These are phyloP conservation scores for Caradrina clavipalpis DNA, from an alignment of 2,888 invertebrate genomes.

Conservation along the genomic window DNA sequence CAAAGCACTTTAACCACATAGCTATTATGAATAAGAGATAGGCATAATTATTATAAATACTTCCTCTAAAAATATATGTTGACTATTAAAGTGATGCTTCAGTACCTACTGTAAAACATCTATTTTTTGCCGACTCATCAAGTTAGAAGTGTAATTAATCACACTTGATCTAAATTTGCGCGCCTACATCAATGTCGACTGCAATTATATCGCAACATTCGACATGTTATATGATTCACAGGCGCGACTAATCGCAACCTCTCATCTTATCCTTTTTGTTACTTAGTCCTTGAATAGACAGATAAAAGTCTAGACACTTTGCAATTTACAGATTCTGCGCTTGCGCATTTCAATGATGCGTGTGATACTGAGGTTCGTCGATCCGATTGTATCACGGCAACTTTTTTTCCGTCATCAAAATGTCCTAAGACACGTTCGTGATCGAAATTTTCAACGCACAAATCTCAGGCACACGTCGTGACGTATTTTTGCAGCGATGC, in stretches of 20 bases:
- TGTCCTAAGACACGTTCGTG: constrained; percentile 76
- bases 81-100: not conserved
- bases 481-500: constrained; percentile 84
- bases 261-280: constrained; percentile 77
- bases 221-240: constrained; percentile 63
- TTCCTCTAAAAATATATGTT: not conserved
- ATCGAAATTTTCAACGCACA: constrained; percentile 87
- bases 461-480: constrained; percentile 72
- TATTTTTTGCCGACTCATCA: constrained; percentile 8
- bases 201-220: constrained; percentile 73
- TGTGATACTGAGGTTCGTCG: constrained; percentile 85
- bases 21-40: not conserved
- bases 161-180: constrained; percentile 39
- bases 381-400: constrained; percentile 78
- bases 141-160: constrained; percentile 9
- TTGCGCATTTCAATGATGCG: constrained; percentile 87
- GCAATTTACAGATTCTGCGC: constrained; percentile 87
- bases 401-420: constrained; percentile 75
- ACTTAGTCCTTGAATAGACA: constrained; percentile 80
- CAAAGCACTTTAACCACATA: constrained; percentile 35
- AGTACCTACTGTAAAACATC: not conserved
- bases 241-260: constrained; percentile 80
- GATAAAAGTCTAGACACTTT: constrained; percentile 86
- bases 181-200: constrained; percentile 73
- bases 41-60: constrained; percentile 4